These are phyloP conservation scores for Apocheima hispidaria DNA, from an alignment of 2,888 invertebrate genomes.

Conservation along the genomic window DNA sequence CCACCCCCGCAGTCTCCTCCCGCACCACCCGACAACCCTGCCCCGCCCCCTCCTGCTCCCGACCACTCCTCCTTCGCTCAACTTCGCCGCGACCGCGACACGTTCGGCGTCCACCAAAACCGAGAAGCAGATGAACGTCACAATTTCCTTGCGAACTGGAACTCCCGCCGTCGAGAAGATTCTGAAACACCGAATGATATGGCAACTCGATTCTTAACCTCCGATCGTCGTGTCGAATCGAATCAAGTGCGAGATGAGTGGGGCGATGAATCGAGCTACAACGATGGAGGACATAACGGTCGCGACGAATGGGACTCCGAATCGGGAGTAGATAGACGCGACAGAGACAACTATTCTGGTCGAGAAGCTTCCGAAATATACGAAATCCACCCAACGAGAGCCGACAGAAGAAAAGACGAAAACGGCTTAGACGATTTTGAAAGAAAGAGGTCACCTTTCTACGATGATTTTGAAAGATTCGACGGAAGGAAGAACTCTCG, in stretches of 20 bases:
- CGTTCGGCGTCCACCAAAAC: constrained; percentile 90
- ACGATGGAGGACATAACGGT: constrained; percentile 66
- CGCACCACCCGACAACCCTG: constrained; percentile 87
- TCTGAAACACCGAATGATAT: constrained; percentile 75
- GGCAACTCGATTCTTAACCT: constrained; percentile 76
- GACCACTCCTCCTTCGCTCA: constrained; percentile 88
- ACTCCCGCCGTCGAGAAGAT: constrained; percentile 75
- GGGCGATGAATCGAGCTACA: constrained; percentile 79
- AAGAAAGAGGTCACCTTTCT: constrained; percentile 74
- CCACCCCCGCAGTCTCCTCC: constrained; percentile 88
- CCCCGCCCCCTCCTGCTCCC: constrained; percentile 86
- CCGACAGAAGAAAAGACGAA: constrained; percentile 72
- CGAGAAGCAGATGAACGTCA: constrained; percentile 85
- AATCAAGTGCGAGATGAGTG: constrained; percentile 68
- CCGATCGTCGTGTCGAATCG: constrained; percentile 70
- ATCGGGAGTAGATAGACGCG: constrained; percentile 73
- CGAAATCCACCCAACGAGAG: constrained; percentile 74
- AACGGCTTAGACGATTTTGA: constrained; percentile 73
- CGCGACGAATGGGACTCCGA: constrained; percentile 83
- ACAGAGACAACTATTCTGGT: constrained; percentile 74
- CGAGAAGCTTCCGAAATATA: constrained; percentile 81
- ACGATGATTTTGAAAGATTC: constrained; percentile 78
- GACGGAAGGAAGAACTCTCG: constrained; percentile 82
- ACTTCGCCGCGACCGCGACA: constrained; percentile 89
- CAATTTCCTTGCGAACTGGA: constrained; percentile 82